Evolutionary conservation across 2,797 vertebrate species (phyloP).

Genomic region (Gephyroberyx darwinii): DNA sequence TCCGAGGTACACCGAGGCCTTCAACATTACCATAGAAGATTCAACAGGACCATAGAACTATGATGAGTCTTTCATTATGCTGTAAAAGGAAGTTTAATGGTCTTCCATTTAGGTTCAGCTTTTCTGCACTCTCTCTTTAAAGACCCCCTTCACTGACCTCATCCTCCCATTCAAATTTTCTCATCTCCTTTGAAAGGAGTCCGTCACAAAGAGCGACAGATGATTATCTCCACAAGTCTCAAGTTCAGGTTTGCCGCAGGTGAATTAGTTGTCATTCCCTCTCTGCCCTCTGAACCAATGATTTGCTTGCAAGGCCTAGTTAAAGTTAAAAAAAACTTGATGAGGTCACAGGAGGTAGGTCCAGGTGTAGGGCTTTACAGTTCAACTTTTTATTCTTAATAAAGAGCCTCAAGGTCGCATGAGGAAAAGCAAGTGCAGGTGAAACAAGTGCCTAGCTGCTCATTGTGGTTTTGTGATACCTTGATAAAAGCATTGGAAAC

Average conservation of each 20-base stretch:
- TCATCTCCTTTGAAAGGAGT: slow-evolving; percentile 48
- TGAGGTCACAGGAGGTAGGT: slow-evolving; percentile 17
- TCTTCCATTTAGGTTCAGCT: slow-evolving; percentile 52
- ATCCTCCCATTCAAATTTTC: slow-evolving; percentile 51
- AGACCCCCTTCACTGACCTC: slow-evolving; percentile 51
- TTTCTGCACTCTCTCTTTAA: slow-evolving; percentile 37
- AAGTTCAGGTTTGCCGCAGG: slow-evolving; percentile 29
- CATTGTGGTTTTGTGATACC: slow-evolving; percentile 6
- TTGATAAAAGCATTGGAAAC: not conserved
- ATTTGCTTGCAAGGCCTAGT: slow-evolving; percentile 15
- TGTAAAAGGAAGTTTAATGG: slow-evolving; percentile 58
- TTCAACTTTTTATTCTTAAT: slow-evolving; percentile 16
- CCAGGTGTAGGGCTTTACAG: not conserved
- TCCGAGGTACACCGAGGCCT: no score
- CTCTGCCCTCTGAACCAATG: slow-evolving; percentile 31
- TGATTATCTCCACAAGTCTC: slow-evolving; percentile 48
- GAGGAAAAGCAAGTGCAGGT: not conserved
- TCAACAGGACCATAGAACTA: slow-evolving; percentile 41
- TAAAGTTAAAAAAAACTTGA: slow-evolving; percentile 27
- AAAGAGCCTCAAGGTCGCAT: slow-evolving; percentile 8
- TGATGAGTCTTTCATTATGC: slow-evolving; percentile 46
- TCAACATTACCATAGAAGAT: no score
- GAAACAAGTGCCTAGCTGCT: not conserved
- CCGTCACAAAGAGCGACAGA: slow-evolving; percentile 43
- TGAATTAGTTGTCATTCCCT: slow-evolving; percentile 41